Evolutionary conservation across 2,888 invertebrate genomes (phyloP).

Genomic region (Parthenolecanium corni): DNA sequence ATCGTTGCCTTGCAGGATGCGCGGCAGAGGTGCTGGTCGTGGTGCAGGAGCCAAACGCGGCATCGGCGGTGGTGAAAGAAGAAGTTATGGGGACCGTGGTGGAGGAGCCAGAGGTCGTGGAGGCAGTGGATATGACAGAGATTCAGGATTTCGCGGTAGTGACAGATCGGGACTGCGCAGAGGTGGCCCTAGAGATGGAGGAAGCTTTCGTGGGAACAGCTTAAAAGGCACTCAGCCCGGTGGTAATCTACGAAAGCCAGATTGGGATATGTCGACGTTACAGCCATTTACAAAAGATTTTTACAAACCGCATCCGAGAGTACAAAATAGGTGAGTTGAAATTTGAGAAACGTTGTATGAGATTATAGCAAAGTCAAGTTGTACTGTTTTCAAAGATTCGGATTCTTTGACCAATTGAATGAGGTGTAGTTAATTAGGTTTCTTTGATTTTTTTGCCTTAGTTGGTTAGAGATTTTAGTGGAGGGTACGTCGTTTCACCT

Average conservation of each 20-base stretch:
- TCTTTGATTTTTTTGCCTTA: too few relatives aligned
- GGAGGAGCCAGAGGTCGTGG: constrained; percentile 9
- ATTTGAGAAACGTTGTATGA: too few relatives aligned
- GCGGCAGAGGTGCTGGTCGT: constrained; percentile 34
- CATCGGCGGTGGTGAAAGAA: constrained; percentile 29
- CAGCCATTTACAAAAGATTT: constrained; percentile 89
- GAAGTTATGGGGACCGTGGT: constrained; percentile 24
- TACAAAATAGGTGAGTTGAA: constrained; percentile 41
- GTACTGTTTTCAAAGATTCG: too few relatives aligned
- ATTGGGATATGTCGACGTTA: constrained; percentile 72
- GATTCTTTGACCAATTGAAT: too few relatives aligned
- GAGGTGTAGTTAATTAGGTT: too few relatives aligned
- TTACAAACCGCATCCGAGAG: constrained; percentile 70
- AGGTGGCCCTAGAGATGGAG: constrained; percentile 36
- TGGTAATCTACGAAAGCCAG: constrained; percentile 58
- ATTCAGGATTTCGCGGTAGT: constrained; percentile 29
- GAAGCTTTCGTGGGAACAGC: constrained; percentile 31
- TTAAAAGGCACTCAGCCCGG: constrained; percentile 34
- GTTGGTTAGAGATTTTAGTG: too few relatives aligned
- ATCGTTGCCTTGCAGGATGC: constrained; percentile 21
- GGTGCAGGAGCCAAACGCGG: constrained; percentile 37
- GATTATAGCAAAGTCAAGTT: too few relatives aligned
- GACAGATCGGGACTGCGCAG: constrained; percentile 36
- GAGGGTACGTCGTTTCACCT: too few relatives aligned
- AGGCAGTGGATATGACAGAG: neutral